Conservation (phyloP, 1,140 invertebrate genomes). For the Drosophila equinoxialis region DNA sequence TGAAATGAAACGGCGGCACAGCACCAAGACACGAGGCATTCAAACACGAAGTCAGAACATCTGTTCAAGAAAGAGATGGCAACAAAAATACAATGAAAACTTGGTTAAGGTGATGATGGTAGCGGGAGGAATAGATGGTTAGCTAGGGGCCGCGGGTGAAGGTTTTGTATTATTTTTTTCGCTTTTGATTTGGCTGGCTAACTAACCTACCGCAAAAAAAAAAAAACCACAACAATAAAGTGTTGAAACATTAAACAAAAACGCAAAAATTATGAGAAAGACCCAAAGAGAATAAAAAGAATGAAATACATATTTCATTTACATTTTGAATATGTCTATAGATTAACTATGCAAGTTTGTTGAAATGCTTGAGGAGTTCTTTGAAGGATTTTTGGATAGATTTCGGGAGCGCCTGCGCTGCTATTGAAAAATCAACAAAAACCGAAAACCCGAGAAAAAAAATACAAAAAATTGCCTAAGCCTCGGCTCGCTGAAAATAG, state of each 20-base stretch:
- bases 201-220: slow-evolving; percentile 73
- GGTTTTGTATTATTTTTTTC: slow-evolving; percentile 2
- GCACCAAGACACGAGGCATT: slow-evolving; percentile 41
- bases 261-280: slow-evolving; percentile 3
- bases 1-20: slow-evolving; percentile 48
- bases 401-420: slow-evolving; percentile 61
- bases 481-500: slow-evolving; percentile 48
- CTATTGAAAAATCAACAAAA: slow-evolving; percentile 14
- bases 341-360: slow-evolving; percentile 25
- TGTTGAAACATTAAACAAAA: slow-evolving; percentile 18
- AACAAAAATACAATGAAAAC: slow-evolving; percentile 8
- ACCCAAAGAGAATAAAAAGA: background rate
- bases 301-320: slow-evolving; percentile 17
- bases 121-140: background rate
- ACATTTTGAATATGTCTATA: background rate
- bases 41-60: slow-evolving; percentile 42
- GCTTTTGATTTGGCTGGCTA: slow-evolving; percentile 32
- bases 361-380: slow-evolving; percentile 1
- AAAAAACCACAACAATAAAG: background rate
- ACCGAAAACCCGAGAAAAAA: background rate
- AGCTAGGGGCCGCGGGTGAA: background rate
- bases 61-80: slow-evolving; percentile 48
- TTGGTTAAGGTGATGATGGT: slow-evolving; percentile 13
- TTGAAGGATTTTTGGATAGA: background rate
- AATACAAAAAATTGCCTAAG: slow-evolving; percentile 29